Evolutionary conservation across 2,888 invertebrate species (phyloP), one percentile per base, ranked within the genome.

Genomic region (Meloe dianella): DNA sequence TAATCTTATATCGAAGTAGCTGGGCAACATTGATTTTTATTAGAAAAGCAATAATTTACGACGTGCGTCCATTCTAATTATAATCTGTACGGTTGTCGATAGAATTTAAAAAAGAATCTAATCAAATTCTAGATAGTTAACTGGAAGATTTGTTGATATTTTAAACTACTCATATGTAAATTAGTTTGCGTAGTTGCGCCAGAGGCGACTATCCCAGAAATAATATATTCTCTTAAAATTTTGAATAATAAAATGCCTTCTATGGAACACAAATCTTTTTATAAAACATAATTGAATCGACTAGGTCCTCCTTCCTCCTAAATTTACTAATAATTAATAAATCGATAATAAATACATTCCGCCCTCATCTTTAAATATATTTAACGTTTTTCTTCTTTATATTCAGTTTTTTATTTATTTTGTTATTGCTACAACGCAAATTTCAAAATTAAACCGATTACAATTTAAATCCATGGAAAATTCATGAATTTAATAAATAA

Each of bases 361-460:
- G n/a, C n/a, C n/a, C n/a, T n/a, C n/a, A n/a, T n/a, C n/a, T n/a
- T n/a, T n/a, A n/a, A n/a, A n/a, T n/a, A n/a, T n/a, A n/a, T n/a
- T n/a, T n/a, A n/a, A n/a, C n/a, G n/a, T n/a, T 27, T 27, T 27
- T 27, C 17, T 41, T n/a, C n/a, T 4, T 14, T 35, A 10, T 4
- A 35, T 35, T 35, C 35, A n/a, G 7, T n/a, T 17, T 17, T 17
- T 41, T n/a, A n/a, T 35, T 35, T 12, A 4, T 32, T 6, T 35
- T 41, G n/a, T 41, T n/a, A n/a, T 17, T 41, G 7, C 9, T 47
- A 20, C 20, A 47, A 47, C 9, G 47, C 9, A 47, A 47, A 20
- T 47, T 47, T 47, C 17, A 47, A 47, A 2, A 47, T 20, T 47
- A 47, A 47, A 47, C 47, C 47, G 47, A 47, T 47, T 41, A 41